Evolutionary conservation across 2,113 vertebrate genomes (phyloP).

Genomic region (Rhynchopsitta pachyrhyncha): DNA sequence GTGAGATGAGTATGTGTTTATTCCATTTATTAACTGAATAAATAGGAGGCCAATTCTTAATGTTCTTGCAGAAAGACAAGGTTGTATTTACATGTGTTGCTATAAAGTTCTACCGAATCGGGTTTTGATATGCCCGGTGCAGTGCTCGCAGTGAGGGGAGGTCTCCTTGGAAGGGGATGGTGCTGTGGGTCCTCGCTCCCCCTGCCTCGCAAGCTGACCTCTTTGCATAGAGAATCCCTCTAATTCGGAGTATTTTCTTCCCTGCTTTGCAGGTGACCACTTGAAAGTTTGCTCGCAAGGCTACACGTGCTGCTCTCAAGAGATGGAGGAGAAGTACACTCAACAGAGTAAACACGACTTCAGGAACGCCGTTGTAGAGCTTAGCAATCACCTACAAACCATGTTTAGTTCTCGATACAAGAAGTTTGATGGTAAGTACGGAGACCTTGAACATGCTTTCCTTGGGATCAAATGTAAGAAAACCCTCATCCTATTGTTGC

Average conservation of each 20-base stretch:
- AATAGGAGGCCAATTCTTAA: neutral
- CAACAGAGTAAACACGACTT: slow-evolving; percentile 92
- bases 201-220: fast-evolving
- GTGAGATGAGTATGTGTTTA: neutral
- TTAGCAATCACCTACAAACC: slow-evolving; percentile 86
- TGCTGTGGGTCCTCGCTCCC: neutral
- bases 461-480: neutral
- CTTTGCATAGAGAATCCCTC: neutral
- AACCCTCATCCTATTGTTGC: neutral
- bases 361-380: slow-evolving; percentile 83
- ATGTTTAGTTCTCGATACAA: slow-evolving; percentile 89
- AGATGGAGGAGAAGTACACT: slow-evolving; percentile 96
- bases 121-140: neutral
- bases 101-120: neutral
- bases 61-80: neutral
- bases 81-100: neutral
- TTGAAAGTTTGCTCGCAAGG: slow-evolving; percentile 93
- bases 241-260: neutral
- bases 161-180: neutral
- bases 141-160: fast-evolving
- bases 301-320: slow-evolving; percentile 95
- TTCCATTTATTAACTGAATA: neutral
- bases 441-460: neutral
- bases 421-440: slow-evolving; percentile 86
- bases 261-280: slow-evolving; percentile 82